phyloP scores from a whole-genome alignment of 2,797 vertebrate genomes.

The Diplodus sargus region DNA sequence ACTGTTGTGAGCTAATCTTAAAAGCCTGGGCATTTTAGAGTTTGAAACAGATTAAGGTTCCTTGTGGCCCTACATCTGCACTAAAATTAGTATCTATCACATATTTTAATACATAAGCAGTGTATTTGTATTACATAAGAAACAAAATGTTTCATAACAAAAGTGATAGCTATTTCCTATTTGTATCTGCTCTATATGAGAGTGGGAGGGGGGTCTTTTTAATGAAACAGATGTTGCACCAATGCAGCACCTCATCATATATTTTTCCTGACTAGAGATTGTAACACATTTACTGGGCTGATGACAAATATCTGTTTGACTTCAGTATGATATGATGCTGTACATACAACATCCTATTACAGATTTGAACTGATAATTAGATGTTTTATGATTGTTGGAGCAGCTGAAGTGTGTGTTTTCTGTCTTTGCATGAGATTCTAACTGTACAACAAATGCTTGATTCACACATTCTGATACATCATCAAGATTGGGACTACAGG shows the following conservation, averaged over 20 bases:
- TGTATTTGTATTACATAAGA: not conserved
- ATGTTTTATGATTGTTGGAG: slow-evolving; percentile 15
- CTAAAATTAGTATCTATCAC: not conserved
- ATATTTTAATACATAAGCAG: not conserved
- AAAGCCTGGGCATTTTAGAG: not conserved
- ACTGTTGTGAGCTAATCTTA: not conserved
- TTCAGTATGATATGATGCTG: not conserved
- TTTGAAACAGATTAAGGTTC: not conserved
- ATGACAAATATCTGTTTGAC: not conserved
- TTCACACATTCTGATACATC: slow-evolving; percentile 38
- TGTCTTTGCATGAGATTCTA: not conserved
- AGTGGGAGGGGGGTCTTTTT: not conserved
- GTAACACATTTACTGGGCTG: not conserved
- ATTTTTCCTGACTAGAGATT: not conserved
- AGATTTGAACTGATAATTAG: not conserved
- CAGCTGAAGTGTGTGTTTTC: not conserved
- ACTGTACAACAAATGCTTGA: slow-evolving; percentile 15
- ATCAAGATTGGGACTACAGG: slow-evolving; percentile 18
- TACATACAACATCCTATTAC: not conserved
- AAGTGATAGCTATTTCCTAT: not conserved
- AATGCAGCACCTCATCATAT: not conserved
- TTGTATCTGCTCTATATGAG: not conserved
- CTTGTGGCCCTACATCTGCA: not conserved
- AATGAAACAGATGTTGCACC: slow-evolving; percentile 15
- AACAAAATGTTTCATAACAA: not conserved